phyloP scores from a whole-genome alignment of 2,888 invertebrate species.

The Lithophane leautieri region DNA sequence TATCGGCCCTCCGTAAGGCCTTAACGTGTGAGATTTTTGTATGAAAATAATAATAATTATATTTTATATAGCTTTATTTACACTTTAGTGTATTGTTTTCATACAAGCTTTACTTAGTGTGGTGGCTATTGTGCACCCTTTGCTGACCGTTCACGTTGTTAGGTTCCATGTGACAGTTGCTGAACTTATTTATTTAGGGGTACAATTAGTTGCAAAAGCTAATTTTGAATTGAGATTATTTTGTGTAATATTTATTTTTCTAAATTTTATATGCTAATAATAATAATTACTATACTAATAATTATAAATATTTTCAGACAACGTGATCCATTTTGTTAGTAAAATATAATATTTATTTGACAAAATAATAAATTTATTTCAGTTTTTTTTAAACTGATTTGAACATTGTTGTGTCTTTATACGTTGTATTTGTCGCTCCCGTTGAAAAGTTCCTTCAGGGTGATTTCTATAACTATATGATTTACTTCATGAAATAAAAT shows the following conservation, averaged over 20 bases:
- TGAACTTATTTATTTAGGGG: not conserved
- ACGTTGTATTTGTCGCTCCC: not conserved
- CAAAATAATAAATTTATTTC: not conserved
- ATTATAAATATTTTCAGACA: not conserved
- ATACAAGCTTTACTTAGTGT: not conserved
- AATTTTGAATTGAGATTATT: not conserved
- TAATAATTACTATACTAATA: too few relatives aligned
- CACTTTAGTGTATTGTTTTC: conserved; percentile 2
- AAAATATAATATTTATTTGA: not conserved
- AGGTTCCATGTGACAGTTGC: not conserved
- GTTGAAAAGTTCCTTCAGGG: not conserved
- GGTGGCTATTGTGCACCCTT: not conserved
- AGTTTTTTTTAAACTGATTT: not conserved
- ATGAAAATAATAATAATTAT: conserved; percentile 5
- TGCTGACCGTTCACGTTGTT: not conserved
- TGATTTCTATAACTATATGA: not conserved
- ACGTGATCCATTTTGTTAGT: too few relatives aligned
- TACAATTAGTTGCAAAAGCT: not conserved
- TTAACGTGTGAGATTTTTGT: conserved; percentile 10
- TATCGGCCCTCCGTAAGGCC: not conserved
- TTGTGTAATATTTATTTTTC: not conserved
- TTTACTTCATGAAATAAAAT: not conserved
- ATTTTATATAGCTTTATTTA: conserved; percentile 29
- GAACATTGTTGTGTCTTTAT: not conserved
- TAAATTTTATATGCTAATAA: not conserved